Evolutionary conservation across 2,113 vertebrate species (phyloP), one percentile per base, ranked within the genome.

Genomic region (Patagioenas fasciata): DNA sequence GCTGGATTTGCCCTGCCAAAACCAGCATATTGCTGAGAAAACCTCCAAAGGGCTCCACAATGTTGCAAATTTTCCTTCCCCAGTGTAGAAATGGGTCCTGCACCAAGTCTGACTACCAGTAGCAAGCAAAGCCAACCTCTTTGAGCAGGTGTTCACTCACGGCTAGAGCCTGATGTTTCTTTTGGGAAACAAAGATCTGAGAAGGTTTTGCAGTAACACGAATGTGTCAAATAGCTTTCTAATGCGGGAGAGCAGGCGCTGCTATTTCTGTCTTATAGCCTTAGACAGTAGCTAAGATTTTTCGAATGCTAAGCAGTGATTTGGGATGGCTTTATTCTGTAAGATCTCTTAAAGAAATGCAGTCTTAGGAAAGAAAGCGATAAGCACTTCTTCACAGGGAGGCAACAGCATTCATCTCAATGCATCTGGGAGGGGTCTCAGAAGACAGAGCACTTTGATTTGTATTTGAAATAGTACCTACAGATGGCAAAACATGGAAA

Each of bases 161-260:
- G 54, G 44, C 24, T 65, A 1, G 0, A 94, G 26, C 70, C 48
- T 93, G 81, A 88, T 5, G 0, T 69, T 72, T 91, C 88, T 85
- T 25, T 53, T 50, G 62, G 31, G 71, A 88, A 93, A 75, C 62
- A 95, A 85, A 91, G 82, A 88, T 80, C 80, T 58, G 81, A 88
- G 70, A 94, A 65, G 53, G 25, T 88, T 91, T 47, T 82, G n/a
- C 88, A 80, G 71, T 85, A 77, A 85, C 90, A 77, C 1, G 0
- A 88, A 80, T 47, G 62, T 70, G 85, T 90, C 92, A 89, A 38
- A 67, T 42, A 85, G 50, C 65, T 91, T 67, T 71, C 56, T 67
- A 85, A 61, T 4, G 4, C 34, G 14, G 53, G 81, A 88, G 10
- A 89, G 53, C 29, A n/a, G 25, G 57, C 0, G 0, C 18, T 75